Base-by-base conservation (phyloP, 2,113 vertebrate species). In the Lamprologus lemairii region DNA sequence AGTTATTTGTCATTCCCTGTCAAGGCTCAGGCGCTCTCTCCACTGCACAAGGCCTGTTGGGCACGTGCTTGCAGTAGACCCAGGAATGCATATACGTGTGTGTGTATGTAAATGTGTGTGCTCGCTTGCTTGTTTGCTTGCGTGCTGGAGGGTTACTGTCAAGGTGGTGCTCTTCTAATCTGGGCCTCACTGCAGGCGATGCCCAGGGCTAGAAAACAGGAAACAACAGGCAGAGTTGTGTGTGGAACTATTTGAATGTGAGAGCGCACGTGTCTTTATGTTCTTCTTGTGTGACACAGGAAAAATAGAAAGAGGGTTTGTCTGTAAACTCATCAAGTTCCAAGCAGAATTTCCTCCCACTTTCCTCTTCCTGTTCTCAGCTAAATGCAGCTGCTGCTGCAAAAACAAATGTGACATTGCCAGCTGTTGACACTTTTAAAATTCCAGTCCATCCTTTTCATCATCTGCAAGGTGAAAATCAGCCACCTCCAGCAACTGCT, bases 1-100 rank as follows among this genome's bases (percentile, higher is more conserved):
- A 94, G 87, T 91, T 88, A 94, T 95, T 94, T 89, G 93, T 96
- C 95, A 94, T 86, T 86, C 71, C 78, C 92, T 89, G 94, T 93
- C 92, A 85, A 90, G 83, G 81, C 92, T 91, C 81, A 57, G 92
- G 85, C 71, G 55, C 91, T 89, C 80, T 55, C 88, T 93, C 54
- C 87, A 82, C 87, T 85, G 80, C 89, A 73, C 57, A 40, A 89
- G 86, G 92, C 89, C 89, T 42, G 75, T 51, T 87, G 65, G 13
- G 71, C 26, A 37, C 57, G 83, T 35, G 19, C 49, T 31, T 19
- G 2, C 9, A 73, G 82, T 73, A 85, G 37, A 45, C 23, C 12
- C 5, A 9, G 37, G n/a, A 13, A 55, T 31, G 9, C 57, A 37
- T 47, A 14, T 13, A 26, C 9, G 14, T 63, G 26, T 45, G 31